Evolutionary conservation across 2,797 vertebrate genomes (phyloP), one percentile per base, ranked within the genome.

Genomic region (Mycteria americana): DNA sequence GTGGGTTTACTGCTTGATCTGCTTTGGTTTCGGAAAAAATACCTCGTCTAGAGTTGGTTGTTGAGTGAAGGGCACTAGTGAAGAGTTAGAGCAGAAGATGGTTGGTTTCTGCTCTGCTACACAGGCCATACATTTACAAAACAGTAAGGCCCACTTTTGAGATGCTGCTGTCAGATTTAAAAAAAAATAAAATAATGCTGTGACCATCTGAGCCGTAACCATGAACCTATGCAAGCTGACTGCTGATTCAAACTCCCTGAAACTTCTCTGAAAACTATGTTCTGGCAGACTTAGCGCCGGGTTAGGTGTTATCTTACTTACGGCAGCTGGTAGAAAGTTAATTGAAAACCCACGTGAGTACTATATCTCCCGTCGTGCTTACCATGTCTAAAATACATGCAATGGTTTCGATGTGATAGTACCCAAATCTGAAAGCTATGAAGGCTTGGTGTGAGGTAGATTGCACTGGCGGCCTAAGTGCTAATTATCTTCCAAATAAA

Each of bases 241-340:
- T 63, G 77, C 70, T 72, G 76, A 23, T 72, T 73, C 15, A 53
- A 33, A 50, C 57, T 69, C 63, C 8, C 4, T 25, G 80, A 57
- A 82, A 82, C 63, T 63, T 72, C 43, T 63, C 51, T 39, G 73
- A 73, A 83, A 56, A 65, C 57, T 46, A 0, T 33, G 21, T 78
- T 91, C 46, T 76, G 84, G 43, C 59, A 74, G 54, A 9, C 15
- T 45, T 64, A 17, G 54, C 0, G 0, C 84, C 63, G 69, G 57
- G 12, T 86, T 77, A 70, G 94, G 88, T 81, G 69, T 90, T 96
- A 90, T 39, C 90, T 94, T 35, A 10, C 74, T 85, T 31, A 19
- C 0, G 78, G 24, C 88, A 95, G 75, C 76, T 92, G 92, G 51
- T 48, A 56, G 70, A 46, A 93, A 82, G 86, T 70, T 96, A 96